Evolutionary conservation across 2,797 vertebrate species (phyloP), one percentile per base, ranked within the genome.

Genomic region (Nannoperca obscura): DNA sequence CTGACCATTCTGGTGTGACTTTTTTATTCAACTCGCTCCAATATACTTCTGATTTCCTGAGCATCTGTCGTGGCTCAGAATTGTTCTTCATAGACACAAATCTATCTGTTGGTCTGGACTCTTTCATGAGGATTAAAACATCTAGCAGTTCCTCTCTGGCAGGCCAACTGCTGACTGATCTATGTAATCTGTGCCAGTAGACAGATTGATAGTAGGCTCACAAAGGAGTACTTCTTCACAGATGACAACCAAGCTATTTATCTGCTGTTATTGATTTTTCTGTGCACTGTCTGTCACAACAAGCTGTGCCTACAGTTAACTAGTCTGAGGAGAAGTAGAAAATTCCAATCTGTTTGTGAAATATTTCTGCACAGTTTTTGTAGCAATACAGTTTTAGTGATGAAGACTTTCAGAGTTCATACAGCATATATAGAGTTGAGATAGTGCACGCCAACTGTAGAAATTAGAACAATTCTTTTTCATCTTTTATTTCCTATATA

Each of bases 211-310:
- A 38, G 71, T 58, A 59, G 75, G 75, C 82, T 83, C 82, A 52
- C 53, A 2, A 76, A 71, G 78, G 36, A 88, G 57, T 44, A 34
- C 81, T 85, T 80, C 80, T 78, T 89, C 82, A 82, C 84, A 65
- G 66, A 86, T 61, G 79, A 88, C 81, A 83, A 71, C 54, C 34
- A 4, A 61, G 71, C 68, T 60, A 74, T 89, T 90, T 71, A 78
- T 92, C 81, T 75, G 68, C 50, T 44, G 71, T 11, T 74, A 87
- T 87, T 76, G 86, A 85, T 89, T 90, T 86, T 85, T 74, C 68
- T 42, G 22, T 59, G 27, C 59, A 67, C 58, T 72, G 80, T 88
- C 83, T 87, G 77, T 80, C 87, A 78, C 57, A 62, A 55, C 83
- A 85, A 71, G 69, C 87, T 88, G 80, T 67, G 63, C 68, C 87